A percentile compares a stretch with the other conserved stretches of the same genome.
These are phyloP conservation scores for Chloropsis cyanopogon DNA, from an alignment of 2,113 vertebrate species.

Conservation along the genomic window DNA sequence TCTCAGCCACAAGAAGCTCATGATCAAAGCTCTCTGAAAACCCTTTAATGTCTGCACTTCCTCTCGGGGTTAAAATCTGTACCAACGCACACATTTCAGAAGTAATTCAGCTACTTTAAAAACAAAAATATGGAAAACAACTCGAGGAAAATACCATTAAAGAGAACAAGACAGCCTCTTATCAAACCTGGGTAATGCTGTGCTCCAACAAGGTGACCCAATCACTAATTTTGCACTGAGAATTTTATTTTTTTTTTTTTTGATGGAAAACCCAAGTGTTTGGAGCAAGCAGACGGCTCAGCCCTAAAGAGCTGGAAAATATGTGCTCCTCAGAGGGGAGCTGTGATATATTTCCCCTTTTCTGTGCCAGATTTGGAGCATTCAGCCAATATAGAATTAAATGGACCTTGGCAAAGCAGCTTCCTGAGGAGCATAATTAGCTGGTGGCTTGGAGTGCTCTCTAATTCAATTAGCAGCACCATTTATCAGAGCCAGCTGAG, in stretches of 20 bases:
- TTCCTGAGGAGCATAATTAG: constrained; percentile 72
- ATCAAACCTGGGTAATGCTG: not conserved
- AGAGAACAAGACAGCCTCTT: not conserved
- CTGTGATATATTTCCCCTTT: constrained; percentile 16
- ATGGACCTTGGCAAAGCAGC: constrained; percentile 69
- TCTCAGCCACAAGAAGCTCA: not conserved
- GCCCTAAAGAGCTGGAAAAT: constrained; percentile 43
- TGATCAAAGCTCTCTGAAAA: not conserved
- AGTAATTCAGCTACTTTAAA: not conserved
- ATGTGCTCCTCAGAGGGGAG: constrained; percentile 40
- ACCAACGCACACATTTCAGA: not conserved
- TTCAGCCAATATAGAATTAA: constrained; percentile 69
- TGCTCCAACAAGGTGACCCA: not conserved
- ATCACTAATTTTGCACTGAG: not conserved
- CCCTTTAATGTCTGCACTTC: not conserved
- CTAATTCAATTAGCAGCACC: constrained; percentile 78
- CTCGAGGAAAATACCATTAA: not conserved
- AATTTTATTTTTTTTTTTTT: not conserved
- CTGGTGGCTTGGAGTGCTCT: constrained; percentile 66
- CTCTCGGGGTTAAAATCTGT: not conserved
- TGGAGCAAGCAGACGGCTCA: not conserved
- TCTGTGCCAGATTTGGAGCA: constrained; percentile 42
- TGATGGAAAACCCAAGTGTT: not conserved
- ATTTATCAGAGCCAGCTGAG: constrained; percentile 68
- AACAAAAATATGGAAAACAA: not conserved